These are phyloP conservation scores for Macrotrachela quadricornifera DNA, from an alignment of 1,140 invertebrate genomes.

Conservation along the genomic window DNA sequence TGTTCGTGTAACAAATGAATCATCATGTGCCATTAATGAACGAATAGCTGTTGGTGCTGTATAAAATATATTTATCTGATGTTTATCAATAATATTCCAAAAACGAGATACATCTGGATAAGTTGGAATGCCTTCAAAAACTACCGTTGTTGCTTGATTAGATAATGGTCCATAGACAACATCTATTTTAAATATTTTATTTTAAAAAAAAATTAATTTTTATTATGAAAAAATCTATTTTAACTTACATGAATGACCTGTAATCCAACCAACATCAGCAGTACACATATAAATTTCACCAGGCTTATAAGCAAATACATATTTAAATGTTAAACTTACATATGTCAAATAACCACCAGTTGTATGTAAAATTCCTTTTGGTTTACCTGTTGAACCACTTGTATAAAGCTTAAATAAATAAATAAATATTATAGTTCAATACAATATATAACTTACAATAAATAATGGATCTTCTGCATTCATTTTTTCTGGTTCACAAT, in stretches of 20 bases:
- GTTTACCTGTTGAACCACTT: conserved; percentile 84
- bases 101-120: conserved; percentile 38
- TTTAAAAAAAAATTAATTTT: no score
- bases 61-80: conserved; percentile 36
- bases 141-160: conserved; percentile 36
- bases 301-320: conserved; percentile 32
- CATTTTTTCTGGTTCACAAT: conserved; percentile 28
- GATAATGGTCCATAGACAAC: conserved; percentile 37
- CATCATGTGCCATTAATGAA: conserved; percentile 53
- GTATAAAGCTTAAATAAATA: conserved; percentile 5
- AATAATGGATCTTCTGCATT: conserved; percentile 37
- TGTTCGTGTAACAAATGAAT: conserved; percentile 37
- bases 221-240: no score
- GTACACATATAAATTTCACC: conserved; percentile 39
- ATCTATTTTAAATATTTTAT: conserved; percentile 36
- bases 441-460: conserved; percentile 55
- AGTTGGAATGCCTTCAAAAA: conserved; percentile 37
- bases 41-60: conserved; percentile 36
- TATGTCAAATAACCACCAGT: conserved; percentile 78
- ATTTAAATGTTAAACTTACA: conserved; percentile 32
- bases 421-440: not conserved
- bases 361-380: conserved; percentile 85
- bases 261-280: conserved; percentile 41
- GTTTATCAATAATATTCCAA: conserved; percentile 35
- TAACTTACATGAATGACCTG: conserved; percentile 38